phyloP scores from a whole-genome alignment of 2,113 vertebrate genomes.

The Hydropotes inermis region DNA sequence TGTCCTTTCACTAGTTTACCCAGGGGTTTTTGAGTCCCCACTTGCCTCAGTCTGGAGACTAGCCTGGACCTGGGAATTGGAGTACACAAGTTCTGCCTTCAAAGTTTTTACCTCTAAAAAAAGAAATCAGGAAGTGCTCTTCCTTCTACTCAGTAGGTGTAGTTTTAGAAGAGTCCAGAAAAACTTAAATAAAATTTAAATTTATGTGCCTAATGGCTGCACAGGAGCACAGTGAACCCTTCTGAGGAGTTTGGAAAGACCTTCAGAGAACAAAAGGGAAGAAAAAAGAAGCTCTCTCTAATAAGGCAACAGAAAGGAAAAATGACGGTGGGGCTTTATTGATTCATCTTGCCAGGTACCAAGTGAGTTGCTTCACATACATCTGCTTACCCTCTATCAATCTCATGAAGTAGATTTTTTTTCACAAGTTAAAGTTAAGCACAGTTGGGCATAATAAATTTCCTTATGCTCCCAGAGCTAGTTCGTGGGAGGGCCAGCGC shows the following conservation, averaged over 20 bases:
- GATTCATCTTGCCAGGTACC: not conserved
- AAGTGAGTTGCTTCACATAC: not conserved
- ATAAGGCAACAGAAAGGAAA: not conserved
- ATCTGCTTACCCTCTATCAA: not conserved
- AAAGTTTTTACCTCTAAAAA: not conserved
- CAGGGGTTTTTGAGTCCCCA: not conserved
- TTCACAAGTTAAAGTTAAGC: not conserved
- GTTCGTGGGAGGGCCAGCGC: not conserved
- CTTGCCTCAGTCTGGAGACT: not conserved
- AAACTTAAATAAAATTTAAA: not conserved
- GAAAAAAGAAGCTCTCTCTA: not conserved
- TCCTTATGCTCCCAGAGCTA: not conserved
- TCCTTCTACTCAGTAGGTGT: not conserved
- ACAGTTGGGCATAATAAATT: not conserved
- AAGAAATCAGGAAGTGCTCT: not conserved
- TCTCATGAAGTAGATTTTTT: too few species aligned
- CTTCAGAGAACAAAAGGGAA: not conserved
- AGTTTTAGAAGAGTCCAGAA: not conserved
- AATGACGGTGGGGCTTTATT: rapidly evolving
- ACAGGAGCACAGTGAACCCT: not conserved
- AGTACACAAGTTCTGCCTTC: not conserved
- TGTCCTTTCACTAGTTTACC: not conserved
- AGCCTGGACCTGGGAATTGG: not conserved
- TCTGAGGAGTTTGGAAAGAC: not conserved
- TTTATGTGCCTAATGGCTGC: not conserved